Evolutionary conservation across 2,113 vertebrate genomes (phyloP).

Genomic region (Pygoscelis antarcticus): DNA sequence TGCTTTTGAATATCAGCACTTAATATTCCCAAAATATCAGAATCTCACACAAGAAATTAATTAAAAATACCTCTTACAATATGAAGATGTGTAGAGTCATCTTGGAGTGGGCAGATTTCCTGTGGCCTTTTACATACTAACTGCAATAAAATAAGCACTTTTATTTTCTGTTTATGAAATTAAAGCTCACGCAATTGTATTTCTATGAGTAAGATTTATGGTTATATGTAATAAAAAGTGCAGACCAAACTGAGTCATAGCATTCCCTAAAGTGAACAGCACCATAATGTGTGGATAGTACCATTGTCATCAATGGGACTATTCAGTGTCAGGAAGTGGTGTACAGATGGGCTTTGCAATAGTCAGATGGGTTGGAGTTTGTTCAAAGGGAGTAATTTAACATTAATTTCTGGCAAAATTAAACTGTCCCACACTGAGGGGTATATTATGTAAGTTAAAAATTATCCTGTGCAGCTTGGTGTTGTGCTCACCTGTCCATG

Average conservation of each 20-base stretch:
- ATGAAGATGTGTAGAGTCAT: not conserved
- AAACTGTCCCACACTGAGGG: not conserved
- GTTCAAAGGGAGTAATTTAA: not conserved
- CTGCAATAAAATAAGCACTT: not conserved
- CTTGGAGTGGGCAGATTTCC: not conserved
- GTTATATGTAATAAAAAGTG: not conserved
- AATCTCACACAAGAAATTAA: not conserved
- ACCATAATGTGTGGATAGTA: not conserved
- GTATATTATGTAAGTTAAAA: not conserved
- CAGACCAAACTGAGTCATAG: not conserved
- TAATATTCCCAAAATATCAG: not conserved
- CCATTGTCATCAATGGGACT: not conserved
- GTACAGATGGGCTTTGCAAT: not conserved
- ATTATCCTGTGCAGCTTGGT: not conserved
- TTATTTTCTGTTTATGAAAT: not conserved
- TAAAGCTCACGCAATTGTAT: not conserved
- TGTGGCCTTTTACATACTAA: not conserved
- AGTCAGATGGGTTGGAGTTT: not conserved
- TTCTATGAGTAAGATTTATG: conserved; percentile 3
- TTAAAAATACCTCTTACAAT: not conserved
- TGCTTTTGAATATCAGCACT: not conserved
- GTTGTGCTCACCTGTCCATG: not conserved
- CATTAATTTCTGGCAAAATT: not conserved
- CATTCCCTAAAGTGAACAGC: not conserved
- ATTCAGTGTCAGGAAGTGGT: not conserved